Conservation (phyloP, 2,888 invertebrate species). For the Drosophila limbata region DNA sequence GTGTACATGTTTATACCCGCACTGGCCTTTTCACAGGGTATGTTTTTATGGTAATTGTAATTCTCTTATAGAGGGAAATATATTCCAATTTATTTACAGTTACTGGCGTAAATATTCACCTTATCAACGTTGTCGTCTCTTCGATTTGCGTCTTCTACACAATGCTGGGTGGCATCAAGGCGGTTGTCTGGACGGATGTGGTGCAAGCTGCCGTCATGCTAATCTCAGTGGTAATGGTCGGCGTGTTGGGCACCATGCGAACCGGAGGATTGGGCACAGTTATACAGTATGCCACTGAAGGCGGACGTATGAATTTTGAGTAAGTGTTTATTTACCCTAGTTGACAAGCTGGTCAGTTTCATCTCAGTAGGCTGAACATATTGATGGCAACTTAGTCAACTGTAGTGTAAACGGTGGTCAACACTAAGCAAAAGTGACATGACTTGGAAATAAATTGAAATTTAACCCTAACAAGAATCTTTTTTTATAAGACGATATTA, state of each 20-base stretch:
- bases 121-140: slow-evolving; percentile 86
- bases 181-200: slow-evolving; percentile 87
- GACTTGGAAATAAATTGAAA: no score
- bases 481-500: no score
- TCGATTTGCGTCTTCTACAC: slow-evolving; percentile 87
- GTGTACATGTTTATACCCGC: slow-evolving; percentile 83
- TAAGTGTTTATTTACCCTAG: no score
- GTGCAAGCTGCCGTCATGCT: slow-evolving; percentile 85
- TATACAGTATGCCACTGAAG: slow-evolving; percentile 80
- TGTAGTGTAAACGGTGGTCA: no score
- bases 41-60: background rate
- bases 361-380: no score
- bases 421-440: no score
- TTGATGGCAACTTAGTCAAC: no score
- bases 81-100: slow-evolving; percentile 84
- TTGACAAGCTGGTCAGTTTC: no score
- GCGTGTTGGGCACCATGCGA: slow-evolving; percentile 83
- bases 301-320: slow-evolving; percentile 85
- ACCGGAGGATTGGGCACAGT: slow-evolving; percentile 85
- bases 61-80: background rate
- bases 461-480: no score
- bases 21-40: slow-evolving; percentile 84
- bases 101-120: slow-evolving; percentile 87
- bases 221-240: slow-evolving; percentile 83
- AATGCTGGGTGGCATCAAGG: slow-evolving; percentile 86